Evolutionary conservation across 2,888 invertebrate genomes (phyloP).

Genomic region (Chelonus formosanus): DNA sequence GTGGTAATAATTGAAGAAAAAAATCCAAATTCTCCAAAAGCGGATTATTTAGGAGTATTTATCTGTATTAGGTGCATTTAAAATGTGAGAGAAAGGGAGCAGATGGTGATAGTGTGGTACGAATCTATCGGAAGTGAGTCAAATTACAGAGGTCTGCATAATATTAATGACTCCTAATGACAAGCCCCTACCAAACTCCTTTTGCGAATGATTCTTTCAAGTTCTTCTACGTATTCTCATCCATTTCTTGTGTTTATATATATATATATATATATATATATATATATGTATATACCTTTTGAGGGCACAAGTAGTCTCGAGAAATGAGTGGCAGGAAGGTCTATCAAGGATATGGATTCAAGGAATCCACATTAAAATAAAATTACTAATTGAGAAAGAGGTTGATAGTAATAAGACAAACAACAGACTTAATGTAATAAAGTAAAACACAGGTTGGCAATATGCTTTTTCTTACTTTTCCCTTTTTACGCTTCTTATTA

Average conservation of each 20-base stretch:
- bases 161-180: slow-evolving; percentile 64
- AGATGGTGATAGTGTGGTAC: slow-evolving; percentile 53
- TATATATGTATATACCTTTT: background rate
- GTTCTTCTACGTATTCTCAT: slow-evolving; percentile 30
- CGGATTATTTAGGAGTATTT: no score
- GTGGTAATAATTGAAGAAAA: no score
- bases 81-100: background rate
- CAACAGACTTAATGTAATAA: slow-evolving; percentile 63
- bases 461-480: slow-evolving; percentile 30
- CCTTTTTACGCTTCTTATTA: slow-evolving; percentile 30
- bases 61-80: background rate
- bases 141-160: slow-evolving; percentile 62
- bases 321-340: background rate
- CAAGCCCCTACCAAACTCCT: slow-evolving; percentile 51
- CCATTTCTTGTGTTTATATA: slow-evolving; percentile 18
- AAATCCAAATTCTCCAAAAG: no score
- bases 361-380: slow-evolving; percentile 63
- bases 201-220: background rate
- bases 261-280: slow-evolving; percentile 30
- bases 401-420: slow-evolving; percentile 65
- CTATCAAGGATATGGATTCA: slow-evolving; percentile 48
- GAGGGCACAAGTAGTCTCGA: background rate
- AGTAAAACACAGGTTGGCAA: slow-evolving; percentile 62
- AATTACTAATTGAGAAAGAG: slow-evolving; percentile 63
- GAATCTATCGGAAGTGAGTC: slow-evolving; percentile 63